Evolutionary conservation across 2,113 vertebrate species (phyloP).

Genomic region (Cranoglanis bouderius): DNA sequence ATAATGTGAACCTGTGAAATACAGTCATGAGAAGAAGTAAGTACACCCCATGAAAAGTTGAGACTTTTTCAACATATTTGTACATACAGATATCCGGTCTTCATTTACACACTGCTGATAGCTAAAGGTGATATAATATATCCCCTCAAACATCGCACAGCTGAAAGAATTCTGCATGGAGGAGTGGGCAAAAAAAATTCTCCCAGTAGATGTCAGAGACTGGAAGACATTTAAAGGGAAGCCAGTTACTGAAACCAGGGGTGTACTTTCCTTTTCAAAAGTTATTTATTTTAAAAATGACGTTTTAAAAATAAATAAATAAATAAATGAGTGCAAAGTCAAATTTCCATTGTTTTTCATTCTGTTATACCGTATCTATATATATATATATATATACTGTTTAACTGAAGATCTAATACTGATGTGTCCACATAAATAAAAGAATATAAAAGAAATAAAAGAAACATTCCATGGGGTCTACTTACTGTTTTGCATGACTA

Average conservation of each 20-base stretch:
- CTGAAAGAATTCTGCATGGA: neutral
- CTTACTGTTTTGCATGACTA: neutral
- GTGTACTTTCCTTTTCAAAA: neutral
- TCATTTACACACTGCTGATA: neutral
- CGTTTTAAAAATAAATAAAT: too few relatives aligned
- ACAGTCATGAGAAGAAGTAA: neutral
- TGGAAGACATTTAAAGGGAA: neutral
- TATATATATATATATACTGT: neutral
- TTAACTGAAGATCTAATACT: neutral
- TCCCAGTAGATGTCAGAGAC: neutral
- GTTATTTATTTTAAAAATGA: too few relatives aligned
- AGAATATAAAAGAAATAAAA: neutral
- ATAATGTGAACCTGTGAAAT: neutral
- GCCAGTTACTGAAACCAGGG: neutral
- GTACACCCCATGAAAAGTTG: neutral
- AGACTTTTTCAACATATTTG: neutral
- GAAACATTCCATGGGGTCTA: neutral
- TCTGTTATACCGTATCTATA: neutral
- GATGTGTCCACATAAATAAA: neutral
- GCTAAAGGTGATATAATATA: neutral
- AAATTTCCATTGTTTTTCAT: neutral
- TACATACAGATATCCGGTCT: neutral
- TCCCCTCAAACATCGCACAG: neutral
- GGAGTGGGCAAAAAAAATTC: neutral
- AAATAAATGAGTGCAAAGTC: neutral